These are phyloP conservation scores for Gymnocheta viridis DNA, from an alignment of 2,888 invertebrate genomes.

Conservation along the genomic window DNA sequence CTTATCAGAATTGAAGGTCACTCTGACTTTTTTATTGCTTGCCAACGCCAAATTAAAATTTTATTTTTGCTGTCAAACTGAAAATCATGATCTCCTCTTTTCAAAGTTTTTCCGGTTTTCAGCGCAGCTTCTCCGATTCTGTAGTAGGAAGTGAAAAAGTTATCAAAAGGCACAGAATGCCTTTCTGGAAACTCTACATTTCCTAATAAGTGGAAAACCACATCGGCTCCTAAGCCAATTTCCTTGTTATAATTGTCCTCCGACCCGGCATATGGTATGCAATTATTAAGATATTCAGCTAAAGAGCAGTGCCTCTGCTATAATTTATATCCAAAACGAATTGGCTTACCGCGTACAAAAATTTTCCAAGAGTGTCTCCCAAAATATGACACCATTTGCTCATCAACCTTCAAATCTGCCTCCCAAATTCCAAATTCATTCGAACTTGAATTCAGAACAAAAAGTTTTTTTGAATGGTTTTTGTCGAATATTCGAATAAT, in stretches of 20 bases:
- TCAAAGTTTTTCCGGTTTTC: neutral
- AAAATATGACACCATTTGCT: neutral
- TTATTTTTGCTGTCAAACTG: conserved; percentile 23
- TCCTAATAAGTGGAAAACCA: conserved; percentile 15
- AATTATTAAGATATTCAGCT: conserved; percentile 15
- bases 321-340: conserved; percentile 13
- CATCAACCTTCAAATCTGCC: neutral
- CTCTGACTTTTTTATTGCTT: conserved; percentile 9
- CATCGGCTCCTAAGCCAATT: conserved; percentile 31
- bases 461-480: no score
- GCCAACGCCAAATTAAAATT: conserved; percentile 17
- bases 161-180: neutral
- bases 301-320: conserved; percentile 11
- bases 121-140: neutral
- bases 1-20: conserved; percentile 6
- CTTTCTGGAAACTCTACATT: neutral
- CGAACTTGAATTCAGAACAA: no score
- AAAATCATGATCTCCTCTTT: conserved; percentile 3
- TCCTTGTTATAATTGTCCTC: conserved; percentile 11
- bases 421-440: neutral
- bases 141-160: neutral
- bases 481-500: no score
- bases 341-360: neutral
- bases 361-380: neutral
- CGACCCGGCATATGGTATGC: conserved; percentile 24